Conservation (phyloP, 2,113 vertebrate species). For the Atrichornis clamosus region DNA sequence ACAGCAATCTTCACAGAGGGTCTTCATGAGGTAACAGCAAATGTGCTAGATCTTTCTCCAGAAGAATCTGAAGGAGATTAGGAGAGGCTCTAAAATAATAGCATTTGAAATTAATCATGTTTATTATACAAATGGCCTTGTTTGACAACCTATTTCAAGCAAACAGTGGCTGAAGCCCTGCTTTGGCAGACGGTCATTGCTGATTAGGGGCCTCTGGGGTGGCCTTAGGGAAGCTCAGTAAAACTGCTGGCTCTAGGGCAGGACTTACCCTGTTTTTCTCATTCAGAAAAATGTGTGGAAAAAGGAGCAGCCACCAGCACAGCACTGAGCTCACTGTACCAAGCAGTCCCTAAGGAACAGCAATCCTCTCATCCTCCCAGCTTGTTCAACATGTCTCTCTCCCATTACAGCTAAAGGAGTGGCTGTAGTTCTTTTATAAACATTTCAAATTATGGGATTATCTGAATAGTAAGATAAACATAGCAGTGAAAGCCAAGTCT, state of each 20-base stretch:
- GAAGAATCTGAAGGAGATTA: not conserved
- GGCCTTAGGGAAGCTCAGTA: not conserved
- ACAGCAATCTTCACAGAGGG: not conserved
- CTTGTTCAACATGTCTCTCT: not conserved
- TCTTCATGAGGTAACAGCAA: not conserved
- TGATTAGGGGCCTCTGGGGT: not conserved
- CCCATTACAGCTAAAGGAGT: not conserved
- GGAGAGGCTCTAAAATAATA: not conserved
- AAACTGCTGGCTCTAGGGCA: not conserved
- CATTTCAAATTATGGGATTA: not conserved
- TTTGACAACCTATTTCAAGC: not conserved
- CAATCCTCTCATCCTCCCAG: not conserved
- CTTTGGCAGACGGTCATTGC: accelerated
- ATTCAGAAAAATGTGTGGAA: accelerated
- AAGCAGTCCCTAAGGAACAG: not conserved
- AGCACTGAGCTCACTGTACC: accelerated
- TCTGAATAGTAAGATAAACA: not conserved
- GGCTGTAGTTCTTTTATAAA: not conserved
- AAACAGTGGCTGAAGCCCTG: not conserved
- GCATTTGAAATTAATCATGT: not conserved
- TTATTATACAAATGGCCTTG: not conserved
- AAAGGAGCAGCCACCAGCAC: not conserved
- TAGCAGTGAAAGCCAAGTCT: not conserved
- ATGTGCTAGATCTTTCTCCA: not conserved
- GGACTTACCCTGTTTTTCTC: not conserved